A percentile compares a stretch with the other conserved stretches of the same genome.
These are phyloP conservation scores for Limnephilus marmoratus DNA, from an alignment of 2,888 invertebrate genomes.

Conservation along the genomic window DNA sequence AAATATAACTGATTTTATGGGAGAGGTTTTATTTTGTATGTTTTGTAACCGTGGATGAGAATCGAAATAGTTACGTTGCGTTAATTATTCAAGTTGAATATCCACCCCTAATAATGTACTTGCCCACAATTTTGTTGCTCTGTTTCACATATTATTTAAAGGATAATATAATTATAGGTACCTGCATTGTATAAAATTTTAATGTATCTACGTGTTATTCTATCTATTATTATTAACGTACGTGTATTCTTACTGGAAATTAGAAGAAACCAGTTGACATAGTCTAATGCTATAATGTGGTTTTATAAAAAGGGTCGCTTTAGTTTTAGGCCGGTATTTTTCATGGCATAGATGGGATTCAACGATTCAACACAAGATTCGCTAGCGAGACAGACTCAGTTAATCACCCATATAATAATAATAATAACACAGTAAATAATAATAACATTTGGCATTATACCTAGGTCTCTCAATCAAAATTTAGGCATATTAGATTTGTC, in stretches of 20 bases:
- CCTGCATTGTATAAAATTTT: no score
- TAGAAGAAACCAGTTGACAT: background rate
- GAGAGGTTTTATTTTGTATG: background rate
- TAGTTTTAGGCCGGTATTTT: background rate
- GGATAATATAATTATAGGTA: background rate
- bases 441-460: no score
- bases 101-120: background rate
- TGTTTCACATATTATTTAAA: background rate
- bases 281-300: background rate
- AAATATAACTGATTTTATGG: no score
- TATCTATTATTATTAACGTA: no score
- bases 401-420: no score
- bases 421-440: no score
- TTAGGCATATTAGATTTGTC: no score
- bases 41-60: background rate
- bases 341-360: no score
- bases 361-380: no score
- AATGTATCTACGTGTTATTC: no score
- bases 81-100: background rate
- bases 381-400: no score
- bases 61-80: background rate
- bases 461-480: no score
- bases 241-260: background rate
- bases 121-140: background rate
- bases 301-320: background rate